Conservation (phyloP, 2,113 vertebrate species). For the Actinemys pallida region DNA sequence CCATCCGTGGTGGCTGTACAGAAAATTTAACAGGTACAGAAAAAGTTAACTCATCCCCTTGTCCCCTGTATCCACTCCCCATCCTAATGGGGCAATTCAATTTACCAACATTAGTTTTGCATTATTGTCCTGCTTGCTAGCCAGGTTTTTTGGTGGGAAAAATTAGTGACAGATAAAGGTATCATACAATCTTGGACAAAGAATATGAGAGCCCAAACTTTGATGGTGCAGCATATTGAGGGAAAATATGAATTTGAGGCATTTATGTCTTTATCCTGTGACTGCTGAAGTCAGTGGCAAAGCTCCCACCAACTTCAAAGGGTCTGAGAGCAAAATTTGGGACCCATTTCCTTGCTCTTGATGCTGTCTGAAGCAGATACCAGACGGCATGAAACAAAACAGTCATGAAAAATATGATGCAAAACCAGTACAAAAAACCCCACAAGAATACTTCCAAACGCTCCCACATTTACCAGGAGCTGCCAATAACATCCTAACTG, state of each 20-base stretch:
- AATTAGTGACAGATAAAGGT: accelerated
- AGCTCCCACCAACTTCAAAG: neutral
- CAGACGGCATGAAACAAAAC: neutral
- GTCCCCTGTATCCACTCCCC: neutral
- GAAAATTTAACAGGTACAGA: neutral
- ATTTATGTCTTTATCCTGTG: accelerated
- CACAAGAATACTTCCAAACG: neutral
- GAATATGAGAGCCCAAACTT: neutral
- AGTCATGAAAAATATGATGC: neutral
- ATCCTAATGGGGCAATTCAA: too few species aligned
- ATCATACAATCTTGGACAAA: neutral
- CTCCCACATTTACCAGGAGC: neutral
- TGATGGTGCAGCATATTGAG: neutral
- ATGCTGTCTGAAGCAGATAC: neutral
- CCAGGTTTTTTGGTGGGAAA: neutral
- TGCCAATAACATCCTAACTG: neutral
- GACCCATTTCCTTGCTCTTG: neutral
- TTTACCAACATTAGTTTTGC: neutral
- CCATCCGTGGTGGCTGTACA: neutral
- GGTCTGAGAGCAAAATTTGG: neutral
- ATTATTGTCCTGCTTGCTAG: neutral
- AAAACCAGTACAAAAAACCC: neutral
- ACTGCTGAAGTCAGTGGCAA: neutral
- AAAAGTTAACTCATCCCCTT: neutral
- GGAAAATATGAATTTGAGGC: neutral